A percentile compares a stretch with the other conserved stretches of the same genome.
Conservation (phyloP, 1,140 invertebrate genomes). For the Drosophila lacteicornis region DNA sequence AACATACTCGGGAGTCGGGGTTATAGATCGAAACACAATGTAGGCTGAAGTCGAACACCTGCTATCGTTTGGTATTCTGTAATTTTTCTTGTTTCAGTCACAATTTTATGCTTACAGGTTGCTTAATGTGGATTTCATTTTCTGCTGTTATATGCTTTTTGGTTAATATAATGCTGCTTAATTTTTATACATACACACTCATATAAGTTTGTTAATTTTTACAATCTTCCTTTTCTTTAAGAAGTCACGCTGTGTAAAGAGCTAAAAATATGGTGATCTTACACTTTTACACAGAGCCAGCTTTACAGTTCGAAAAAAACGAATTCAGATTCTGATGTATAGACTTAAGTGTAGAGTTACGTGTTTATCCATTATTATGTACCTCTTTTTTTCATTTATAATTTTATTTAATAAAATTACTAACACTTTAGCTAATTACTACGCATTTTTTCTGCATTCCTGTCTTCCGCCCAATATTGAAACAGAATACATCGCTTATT, state of each 20-base stretch:
- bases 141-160: conserved; percentile 58
- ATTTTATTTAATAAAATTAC: conserved; percentile 83
- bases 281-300: conserved; percentile 53
- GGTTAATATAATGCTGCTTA: conserved; percentile 83
- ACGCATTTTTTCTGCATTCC: conserved; percentile 55
- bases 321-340: conserved; percentile 50
- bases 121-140: conserved; percentile 70
- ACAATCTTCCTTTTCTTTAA: conserved; percentile 52
- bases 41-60: conserved; percentile 39
- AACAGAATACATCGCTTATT: conserved; percentile 36
- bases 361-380: conserved; percentile 49
- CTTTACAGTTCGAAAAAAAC: conserved; percentile 45
- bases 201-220: conserved; percentile 78
- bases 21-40: conserved; percentile 61
- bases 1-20: conserved; percentile 42
- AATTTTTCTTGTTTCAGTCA: conserved; percentile 54
- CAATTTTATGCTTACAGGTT: conserved; percentile 48
- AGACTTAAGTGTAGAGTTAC: conserved; percentile 49
- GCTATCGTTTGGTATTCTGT: conserved; percentile 28
- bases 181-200: conserved; percentile 79
- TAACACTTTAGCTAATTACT: conserved; percentile 82
- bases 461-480: conserved; percentile 6
- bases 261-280: not conserved
- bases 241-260: conserved; percentile 34
- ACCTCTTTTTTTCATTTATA: conserved; percentile 55